Evolutionary conservation across 2,113 vertebrate species (phyloP).

Genomic region (Pyrgilauda ruficollis): DNA sequence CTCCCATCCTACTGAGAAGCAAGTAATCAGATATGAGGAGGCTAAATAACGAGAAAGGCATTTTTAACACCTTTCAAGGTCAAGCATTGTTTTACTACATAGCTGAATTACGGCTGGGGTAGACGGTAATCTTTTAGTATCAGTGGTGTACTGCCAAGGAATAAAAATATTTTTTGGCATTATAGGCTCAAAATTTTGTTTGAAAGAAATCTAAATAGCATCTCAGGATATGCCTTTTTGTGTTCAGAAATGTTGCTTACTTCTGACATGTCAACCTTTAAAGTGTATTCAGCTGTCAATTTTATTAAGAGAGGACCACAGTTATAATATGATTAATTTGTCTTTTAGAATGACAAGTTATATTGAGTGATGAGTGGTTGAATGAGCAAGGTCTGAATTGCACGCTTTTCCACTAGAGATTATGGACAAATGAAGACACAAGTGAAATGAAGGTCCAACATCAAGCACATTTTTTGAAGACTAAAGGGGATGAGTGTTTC

Average conservation of each 20-base stretch:
- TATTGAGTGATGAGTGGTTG: background rate
- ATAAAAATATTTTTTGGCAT: background rate
- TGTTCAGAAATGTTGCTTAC: background rate
- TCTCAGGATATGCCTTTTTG: background rate
- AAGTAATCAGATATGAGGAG: background rate
- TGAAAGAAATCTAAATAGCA: background rate
- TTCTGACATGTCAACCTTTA: background rate
- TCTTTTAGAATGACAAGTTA: slow-evolving; percentile 14
- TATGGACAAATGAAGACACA: slow-evolving; percentile 26
- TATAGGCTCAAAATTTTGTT: background rate
- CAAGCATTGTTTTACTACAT: background rate
- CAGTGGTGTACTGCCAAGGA: background rate
- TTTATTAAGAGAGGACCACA: background rate
- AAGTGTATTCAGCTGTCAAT: background rate
- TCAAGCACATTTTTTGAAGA: slow-evolving; percentile 23
- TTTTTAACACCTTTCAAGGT: background rate
- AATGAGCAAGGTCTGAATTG: slow-evolving; percentile 18
- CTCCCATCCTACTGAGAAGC: background rate
- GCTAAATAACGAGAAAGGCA: background rate
- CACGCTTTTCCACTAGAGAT: background rate
- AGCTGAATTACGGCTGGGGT: background rate
- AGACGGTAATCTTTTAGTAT: background rate
- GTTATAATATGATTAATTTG: background rate
- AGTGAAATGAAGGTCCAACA: slow-evolving; percentile 51
- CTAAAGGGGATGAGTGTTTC: background rate